Percentiles rank a stretch among this genome's conserved stretches.
phyloP scores from a whole-genome alignment of 2,113 vertebrate species.

The Crypturellus undulatus region DNA sequence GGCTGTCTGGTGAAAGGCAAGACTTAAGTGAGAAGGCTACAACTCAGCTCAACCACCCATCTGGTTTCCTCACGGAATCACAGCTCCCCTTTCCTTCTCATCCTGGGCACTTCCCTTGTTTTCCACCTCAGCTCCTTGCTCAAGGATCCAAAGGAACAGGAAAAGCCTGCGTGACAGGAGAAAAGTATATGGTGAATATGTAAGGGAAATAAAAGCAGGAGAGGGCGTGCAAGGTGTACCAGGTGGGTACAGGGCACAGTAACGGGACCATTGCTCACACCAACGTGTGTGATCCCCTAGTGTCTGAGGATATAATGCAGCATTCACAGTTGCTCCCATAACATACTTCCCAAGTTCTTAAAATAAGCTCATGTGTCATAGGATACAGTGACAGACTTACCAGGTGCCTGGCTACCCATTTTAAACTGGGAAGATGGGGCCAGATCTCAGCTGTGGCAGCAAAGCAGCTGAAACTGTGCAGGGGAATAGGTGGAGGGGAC shows the following conservation, averaged over 20 bases:
- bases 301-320: background rate
- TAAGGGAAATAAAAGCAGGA: background rate
- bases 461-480: background rate
- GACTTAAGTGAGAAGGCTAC: background rate
- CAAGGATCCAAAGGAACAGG: background rate
- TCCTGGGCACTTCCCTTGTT: background rate
- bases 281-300: accelerated
- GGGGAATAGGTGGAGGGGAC: background rate
- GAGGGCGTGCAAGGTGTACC: background rate
- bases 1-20: background rate
- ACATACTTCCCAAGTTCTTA: background rate
- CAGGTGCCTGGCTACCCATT: background rate
- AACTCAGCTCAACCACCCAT: background rate
- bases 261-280: background rate
- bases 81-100: background rate
- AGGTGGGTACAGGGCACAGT: background rate
- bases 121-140: background rate
- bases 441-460: background rate
- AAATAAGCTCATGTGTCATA: background rate
- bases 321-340: background rate
- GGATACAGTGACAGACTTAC: background rate
- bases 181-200: background rate
- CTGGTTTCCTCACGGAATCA: background rate
- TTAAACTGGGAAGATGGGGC: background rate
- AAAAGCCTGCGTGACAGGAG: background rate